Percentiles rank a stretch among this genome's conserved stretches.
These are phyloP conservation scores for Lycodopsis pacificus DNA, from an alignment of 2,797 vertebrate species.

Conservation along the genomic window DNA sequence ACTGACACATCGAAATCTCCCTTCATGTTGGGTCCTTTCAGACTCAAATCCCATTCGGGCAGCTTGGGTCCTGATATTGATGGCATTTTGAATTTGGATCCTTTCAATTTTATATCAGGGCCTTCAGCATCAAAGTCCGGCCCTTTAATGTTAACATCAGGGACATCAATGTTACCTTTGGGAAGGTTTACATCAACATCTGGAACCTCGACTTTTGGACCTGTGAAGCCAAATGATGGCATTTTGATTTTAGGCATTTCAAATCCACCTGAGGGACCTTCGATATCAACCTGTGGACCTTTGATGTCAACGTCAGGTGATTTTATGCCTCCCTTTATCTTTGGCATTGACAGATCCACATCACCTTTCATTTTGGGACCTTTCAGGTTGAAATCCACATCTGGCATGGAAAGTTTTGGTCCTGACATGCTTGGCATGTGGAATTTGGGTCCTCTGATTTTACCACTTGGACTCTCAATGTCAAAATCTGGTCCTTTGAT, in stretches of 20 bases:
- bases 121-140: constrained; percentile 4
- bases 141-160: background rate
- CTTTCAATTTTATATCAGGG: background rate
- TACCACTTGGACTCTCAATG: constrained; percentile 4
- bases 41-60: constrained; percentile 1
- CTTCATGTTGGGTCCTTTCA: background rate
- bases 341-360: background rate
- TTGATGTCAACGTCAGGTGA: background rate
- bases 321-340: background rate
- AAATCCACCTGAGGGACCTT: too few species aligned
- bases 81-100: constrained; percentile 40
- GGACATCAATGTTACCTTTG: background rate
- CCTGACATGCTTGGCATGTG: constrained; percentile 9
- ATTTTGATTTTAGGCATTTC: too few species aligned
- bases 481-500: constrained; percentile 11
- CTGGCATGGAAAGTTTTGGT: constrained; percentile 11
- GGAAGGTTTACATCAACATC: constrained; percentile 1
- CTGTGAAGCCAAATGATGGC: constrained; percentile 1
- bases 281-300: too few species aligned
- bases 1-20: background rate
- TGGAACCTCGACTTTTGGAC: background rate
- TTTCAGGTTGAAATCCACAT: constrained; percentile 8
- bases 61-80: constrained; percentile 13
- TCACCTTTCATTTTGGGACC: constrained; percentile 19
- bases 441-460: constrained; percentile 31